These are phyloP conservation scores for Geotrupes spiniger DNA, from an alignment of 2,888 invertebrate genomes.

Conservation along the genomic window DNA sequence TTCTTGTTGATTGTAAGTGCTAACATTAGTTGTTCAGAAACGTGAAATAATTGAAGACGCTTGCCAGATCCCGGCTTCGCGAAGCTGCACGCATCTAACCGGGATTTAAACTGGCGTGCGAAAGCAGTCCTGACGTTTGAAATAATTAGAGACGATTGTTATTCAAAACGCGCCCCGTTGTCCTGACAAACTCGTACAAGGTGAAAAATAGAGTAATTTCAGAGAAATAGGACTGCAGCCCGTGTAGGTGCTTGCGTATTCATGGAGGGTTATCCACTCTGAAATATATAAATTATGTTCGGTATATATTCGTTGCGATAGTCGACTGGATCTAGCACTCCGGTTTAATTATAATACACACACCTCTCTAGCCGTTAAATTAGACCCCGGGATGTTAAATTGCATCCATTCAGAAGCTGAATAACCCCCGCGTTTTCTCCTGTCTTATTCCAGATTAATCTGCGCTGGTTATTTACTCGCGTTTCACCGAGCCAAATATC, in stretches of 20 bases:
- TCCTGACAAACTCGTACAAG: slow-evolving; percentile 10
- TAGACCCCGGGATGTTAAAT: slow-evolving; percentile 25
- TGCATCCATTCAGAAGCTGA: slow-evolving; percentile 26
- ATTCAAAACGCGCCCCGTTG: slow-evolving; percentile 17
- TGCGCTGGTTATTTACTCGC: slow-evolving; percentile 22
- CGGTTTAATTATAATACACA: slow-evolving; percentile 24
- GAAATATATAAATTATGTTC: slow-evolving; percentile 24
- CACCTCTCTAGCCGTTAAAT: slow-evolving; percentile 23
- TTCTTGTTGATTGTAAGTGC: no score
- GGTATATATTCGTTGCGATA: slow-evolving; percentile 20
- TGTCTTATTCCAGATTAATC: slow-evolving; percentile 25
- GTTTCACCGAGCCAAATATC: slow-evolving; percentile 5
- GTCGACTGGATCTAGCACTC: slow-evolving; percentile 14
- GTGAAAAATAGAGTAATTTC: slow-evolving; percentile 24
- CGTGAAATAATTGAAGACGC: no score
- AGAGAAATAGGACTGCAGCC: slow-evolving; percentile 18
- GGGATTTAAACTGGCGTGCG: no score
- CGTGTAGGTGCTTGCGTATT: slow-evolving; percentile 20
- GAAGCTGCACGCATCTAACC: no score
- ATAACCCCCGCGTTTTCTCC: slow-evolving; percentile 26
- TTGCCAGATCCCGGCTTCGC: no score
- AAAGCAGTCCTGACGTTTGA: slow-evolving; percentile 12
- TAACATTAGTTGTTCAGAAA: no score
- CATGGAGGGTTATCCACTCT: slow-evolving; percentile 22
- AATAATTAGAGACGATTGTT: slow-evolving; percentile 22